These are phyloP conservation scores for Axinella damicornis DNA, from an alignment of 37 sponge, comb jelly and placozoan species.

Conservation along the genomic window DNA sequence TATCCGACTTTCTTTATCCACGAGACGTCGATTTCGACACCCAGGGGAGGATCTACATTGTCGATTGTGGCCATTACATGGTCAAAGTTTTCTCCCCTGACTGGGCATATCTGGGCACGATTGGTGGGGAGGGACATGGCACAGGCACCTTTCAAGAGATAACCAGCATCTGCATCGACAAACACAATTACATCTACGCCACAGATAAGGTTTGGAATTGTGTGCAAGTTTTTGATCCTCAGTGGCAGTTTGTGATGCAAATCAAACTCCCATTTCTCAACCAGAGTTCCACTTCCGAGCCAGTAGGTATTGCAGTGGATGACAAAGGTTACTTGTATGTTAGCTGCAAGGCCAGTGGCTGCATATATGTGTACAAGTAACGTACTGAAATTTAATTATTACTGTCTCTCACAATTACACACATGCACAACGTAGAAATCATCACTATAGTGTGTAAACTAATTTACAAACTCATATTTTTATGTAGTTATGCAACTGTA, in stretches of 20 bases:
- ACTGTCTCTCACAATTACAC: no score
- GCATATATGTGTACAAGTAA: background rate
- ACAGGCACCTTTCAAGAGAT: background rate
- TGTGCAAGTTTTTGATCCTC: background rate
- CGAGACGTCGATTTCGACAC: slow-evolving; percentile 15
- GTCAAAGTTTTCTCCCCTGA: slow-evolving; percentile 44
- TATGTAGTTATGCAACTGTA: no score
- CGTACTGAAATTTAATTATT: no score
- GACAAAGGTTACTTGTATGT: background rate
- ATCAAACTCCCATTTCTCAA: background rate
- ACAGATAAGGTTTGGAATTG: slow-evolving; percentile 4
- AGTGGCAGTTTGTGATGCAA: background rate
- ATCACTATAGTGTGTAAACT: no score
- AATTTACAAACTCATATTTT: no score
- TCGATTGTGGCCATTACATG: slow-evolving; percentile 24
- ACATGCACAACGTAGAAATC: no score
- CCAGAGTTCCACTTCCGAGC: background rate
- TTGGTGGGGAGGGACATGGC: slow-evolving; percentile 8
- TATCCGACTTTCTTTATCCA: background rate
- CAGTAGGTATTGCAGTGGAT: slow-evolving; percentile 1
- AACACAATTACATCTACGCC: slow-evolving; percentile 10
- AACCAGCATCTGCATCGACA: slow-evolving; percentile 1
- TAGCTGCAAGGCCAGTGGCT: background rate
- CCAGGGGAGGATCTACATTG: slow-evolving; percentile 6
- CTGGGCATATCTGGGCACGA: slow-evolving; percentile 12